Evolutionary conservation across 2,113 vertebrate species (phyloP).

Genomic region (Kryptolebias marmoratus): DNA sequence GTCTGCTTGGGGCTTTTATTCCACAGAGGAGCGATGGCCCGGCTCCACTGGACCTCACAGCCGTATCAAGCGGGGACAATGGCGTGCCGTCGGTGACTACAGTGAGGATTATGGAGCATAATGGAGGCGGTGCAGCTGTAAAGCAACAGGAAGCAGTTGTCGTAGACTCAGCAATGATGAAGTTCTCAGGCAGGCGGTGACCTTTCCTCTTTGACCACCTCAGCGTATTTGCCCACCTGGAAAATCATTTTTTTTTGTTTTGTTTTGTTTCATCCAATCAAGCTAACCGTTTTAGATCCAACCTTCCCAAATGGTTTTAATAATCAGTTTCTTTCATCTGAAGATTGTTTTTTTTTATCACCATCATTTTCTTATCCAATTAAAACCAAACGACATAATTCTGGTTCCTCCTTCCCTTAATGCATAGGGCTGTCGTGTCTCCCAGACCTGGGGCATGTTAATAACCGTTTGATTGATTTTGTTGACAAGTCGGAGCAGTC

Average conservation of each 20-base stretch:
- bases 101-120: constrained; percentile 95
- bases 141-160: constrained; percentile 92
- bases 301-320: neutral
- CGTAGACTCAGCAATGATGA: constrained; percentile 91
- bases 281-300: neutral
- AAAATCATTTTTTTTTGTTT: constrained; percentile 13
- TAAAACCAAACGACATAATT: constrained; percentile 23
- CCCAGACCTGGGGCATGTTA: constrained; percentile 7
- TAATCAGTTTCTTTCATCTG: neutral
- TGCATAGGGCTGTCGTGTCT: constrained; percentile 52
- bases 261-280: neutral
- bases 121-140: constrained; percentile 90
- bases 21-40: constrained; percentile 71
- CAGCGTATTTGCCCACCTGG: constrained; percentile 73
- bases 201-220: constrained; percentile 82
- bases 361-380: constrained; percentile 8
- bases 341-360: constrained; percentile 7
- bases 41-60: constrained; percentile 84
- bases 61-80: constrained; percentile 90
- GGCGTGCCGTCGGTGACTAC: constrained; percentile 86
- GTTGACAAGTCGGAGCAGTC: constrained; percentile 34
- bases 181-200: constrained; percentile 81
- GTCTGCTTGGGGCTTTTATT: constrained; percentile 49
- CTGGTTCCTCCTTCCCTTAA: constrained; percentile 37
- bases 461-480: constrained; percentile 53